Evolutionary conservation across 2,797 vertebrate genomes (phyloP).

Genomic region (Myripristis murdjan): DNA sequence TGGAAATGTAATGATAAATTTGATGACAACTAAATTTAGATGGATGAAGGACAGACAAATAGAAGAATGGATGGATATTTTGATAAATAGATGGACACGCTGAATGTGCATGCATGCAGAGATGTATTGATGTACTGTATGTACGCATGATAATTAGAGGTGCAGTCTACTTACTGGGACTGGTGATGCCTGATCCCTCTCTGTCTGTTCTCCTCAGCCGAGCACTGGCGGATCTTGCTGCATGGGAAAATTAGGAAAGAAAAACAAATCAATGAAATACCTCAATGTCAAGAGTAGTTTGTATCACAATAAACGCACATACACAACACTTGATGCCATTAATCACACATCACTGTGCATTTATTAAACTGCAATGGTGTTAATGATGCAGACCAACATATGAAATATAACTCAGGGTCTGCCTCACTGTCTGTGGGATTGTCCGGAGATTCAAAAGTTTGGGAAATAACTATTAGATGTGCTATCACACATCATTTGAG

Average conservation of each 20-base stretch:
- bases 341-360: not conserved
- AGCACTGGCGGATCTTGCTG: constrained; percentile 73
- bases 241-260: constrained; percentile 17
- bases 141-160: not conserved
- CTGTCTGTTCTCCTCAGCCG: constrained; percentile 73
- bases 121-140: constrained; percentile 6
- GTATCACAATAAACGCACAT: not conserved
- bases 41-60: not conserved
- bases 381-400: no score
- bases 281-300: not conserved
- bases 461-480: no score
- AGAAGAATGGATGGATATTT: not conserved
- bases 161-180: constrained; percentile 75
- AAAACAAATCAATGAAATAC: constrained; percentile 15
- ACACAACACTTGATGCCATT: not conserved
- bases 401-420: no score
- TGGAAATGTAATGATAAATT: not conserved
- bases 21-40: not conserved
- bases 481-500: no score
- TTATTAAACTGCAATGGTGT: no score
- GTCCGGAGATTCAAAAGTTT: no score
- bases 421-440: no score
- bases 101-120: not conserved
- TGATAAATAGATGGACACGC: no score
- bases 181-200: constrained; percentile 71